phyloP scores from a whole-genome alignment of 2,888 invertebrate genomes.

The Iselma pallidipennis region DNA sequence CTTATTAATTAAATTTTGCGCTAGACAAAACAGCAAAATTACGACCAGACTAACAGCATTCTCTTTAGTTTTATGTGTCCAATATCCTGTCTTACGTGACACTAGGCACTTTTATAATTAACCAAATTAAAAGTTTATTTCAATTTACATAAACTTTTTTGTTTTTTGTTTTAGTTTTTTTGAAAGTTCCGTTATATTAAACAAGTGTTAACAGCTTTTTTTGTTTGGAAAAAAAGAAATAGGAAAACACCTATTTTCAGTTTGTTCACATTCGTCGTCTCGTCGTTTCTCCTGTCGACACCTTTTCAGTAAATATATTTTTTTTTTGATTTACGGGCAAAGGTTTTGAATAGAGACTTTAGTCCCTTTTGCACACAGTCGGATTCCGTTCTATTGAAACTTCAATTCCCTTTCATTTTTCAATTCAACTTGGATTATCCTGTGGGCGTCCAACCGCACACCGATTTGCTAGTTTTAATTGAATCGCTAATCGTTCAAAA shows the following conservation, averaged over 20 bases:
- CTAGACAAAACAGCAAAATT: conserved; percentile 35
- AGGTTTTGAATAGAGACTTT: not conserved
- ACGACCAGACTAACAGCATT: conserved; percentile 18
- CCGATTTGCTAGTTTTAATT: not conserved
- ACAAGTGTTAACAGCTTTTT: not conserved
- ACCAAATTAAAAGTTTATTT: no score
- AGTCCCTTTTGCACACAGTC: not conserved
- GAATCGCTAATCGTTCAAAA: not conserved
- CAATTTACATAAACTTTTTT: not conserved
- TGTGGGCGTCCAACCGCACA: not conserved
- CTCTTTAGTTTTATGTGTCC: not conserved
- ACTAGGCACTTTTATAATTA: not conserved
- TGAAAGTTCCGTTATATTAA: no score
- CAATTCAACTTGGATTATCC: not conserved
- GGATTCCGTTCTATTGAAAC: not conserved
- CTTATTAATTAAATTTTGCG: conserved; percentile 38
- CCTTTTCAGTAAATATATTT: not conserved
- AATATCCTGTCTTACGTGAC: not conserved
- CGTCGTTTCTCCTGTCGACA: not conserved
- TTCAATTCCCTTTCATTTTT: not conserved
- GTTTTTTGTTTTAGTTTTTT: no score
- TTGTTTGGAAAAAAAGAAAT: not conserved
- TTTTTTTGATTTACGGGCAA: not conserved
- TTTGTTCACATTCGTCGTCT: no score
- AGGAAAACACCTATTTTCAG: not conserved